Percentiles rank a stretch among this genome's conserved stretches.
Conservation (phyloP, 2,113 vertebrate genomes). For the Gymnorhina tibicen region DNA sequence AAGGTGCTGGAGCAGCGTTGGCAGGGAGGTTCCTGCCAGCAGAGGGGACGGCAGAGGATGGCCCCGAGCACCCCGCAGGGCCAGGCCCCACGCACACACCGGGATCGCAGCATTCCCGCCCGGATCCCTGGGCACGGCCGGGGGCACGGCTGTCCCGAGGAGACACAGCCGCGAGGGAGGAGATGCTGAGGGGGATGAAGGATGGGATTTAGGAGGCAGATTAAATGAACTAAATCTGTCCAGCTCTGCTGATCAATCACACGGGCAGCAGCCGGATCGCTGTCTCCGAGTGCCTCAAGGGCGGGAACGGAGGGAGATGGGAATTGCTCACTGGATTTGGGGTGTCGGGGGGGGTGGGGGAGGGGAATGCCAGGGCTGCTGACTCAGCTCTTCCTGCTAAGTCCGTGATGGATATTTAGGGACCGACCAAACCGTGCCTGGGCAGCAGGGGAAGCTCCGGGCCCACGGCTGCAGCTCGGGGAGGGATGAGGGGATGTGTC, state of each 20-base stretch:
- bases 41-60: background rate
- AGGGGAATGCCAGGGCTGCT: background rate
- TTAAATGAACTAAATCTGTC: conserved; percentile 47
- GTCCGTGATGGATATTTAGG: rapidly evolving
- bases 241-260: conserved; percentile 19
- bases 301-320: background rate
- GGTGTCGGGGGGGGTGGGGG: background rate
- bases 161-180: background rate
- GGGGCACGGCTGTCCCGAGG: background rate
- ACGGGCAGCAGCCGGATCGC: background rate
- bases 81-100: no score
- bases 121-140: background rate
- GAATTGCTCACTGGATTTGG: background rate
- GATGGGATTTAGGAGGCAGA: conserved; percentile 36
- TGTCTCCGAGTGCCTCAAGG: background rate
- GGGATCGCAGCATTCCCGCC: background rate
- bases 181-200: background rate
- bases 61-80: background rate
- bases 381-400: background rate
- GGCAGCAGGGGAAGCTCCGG: background rate
- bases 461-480: background rate
- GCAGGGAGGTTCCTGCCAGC: background rate
- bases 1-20: rapidly evolving
- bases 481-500: background rate
- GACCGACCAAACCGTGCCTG: rapidly evolving